Percentiles rank a stretch among this genome's conserved stretches.
Evolutionary conservation across 2,888 invertebrate species (phyloP).

Genomic region (Smittia sp.): DNA sequence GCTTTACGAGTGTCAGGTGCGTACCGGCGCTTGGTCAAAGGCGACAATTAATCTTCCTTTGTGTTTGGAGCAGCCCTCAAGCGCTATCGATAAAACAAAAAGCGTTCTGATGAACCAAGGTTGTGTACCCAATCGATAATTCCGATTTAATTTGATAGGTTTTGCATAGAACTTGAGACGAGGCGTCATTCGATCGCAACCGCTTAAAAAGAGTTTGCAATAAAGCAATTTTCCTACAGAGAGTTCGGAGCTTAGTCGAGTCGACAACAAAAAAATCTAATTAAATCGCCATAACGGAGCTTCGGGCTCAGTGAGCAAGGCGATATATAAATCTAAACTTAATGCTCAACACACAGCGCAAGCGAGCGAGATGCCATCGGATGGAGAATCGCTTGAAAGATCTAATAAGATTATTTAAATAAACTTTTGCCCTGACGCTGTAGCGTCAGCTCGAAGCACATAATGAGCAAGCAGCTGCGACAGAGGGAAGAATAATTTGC

Average conservation of each 20-base stretch:
- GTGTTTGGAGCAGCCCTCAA: background rate
- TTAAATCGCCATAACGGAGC: constrained; percentile 2
- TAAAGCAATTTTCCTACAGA: no score
- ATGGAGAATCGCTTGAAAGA: constrained; percentile 23
- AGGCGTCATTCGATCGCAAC: background rate
- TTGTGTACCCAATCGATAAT: constrained; percentile 11
- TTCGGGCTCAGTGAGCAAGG: background rate
- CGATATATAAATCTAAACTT: background rate
- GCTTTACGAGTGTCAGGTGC: constrained; percentile 81
- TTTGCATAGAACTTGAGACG: background rate
- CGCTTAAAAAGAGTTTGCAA: no score
- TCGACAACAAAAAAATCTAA: constrained; percentile 1
- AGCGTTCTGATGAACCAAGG: background rate
- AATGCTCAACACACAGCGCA: background rate
- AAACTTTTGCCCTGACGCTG: constrained; percentile 22
- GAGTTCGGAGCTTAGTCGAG: no score
- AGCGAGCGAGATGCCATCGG: background rate
- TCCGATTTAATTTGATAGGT: background rate
- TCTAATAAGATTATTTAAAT: constrained; percentile 41
- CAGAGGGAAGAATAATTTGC: constrained; percentile 8
- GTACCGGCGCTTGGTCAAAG: background rate
- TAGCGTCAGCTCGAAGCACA: background rate
- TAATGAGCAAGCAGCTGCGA: constrained; percentile 35
- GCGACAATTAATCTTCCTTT: background rate
- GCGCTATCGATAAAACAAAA: background rate